These are phyloP conservation scores for Vimba vimba DNA, from an alignment of 2,113 vertebrate genomes.

Conservation along the genomic window DNA sequence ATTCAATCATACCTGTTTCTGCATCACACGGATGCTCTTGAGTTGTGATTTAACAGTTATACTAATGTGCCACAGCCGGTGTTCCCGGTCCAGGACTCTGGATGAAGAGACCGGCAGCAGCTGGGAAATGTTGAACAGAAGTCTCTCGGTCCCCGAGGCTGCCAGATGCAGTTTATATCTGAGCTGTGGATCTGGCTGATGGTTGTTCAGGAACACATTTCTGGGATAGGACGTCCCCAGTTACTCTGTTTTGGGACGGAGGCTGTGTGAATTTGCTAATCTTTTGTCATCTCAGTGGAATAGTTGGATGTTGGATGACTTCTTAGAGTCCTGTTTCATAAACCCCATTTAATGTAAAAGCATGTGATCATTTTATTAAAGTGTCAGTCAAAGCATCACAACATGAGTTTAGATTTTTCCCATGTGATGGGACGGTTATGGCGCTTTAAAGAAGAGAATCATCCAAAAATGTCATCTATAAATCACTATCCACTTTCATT, in stretches of 20 bases:
- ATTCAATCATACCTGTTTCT: not conserved
- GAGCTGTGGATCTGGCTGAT: constrained; percentile 1
- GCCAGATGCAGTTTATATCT: constrained; percentile 10
- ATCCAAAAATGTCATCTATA: not conserved
- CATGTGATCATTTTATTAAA: not conserved
- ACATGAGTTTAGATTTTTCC: not conserved
- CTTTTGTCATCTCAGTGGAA: not conserved
- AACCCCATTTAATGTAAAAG: not conserved
- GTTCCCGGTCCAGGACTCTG: not conserved
- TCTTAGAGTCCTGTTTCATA: not conserved
- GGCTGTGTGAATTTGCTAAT: constrained; percentile 18
- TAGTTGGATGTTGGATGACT: not conserved
- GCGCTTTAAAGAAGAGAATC: not conserved
- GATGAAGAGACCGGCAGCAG: not conserved
- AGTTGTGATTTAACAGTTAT: not conserved
- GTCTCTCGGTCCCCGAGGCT: not conserved
- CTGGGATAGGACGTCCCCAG: not conserved
- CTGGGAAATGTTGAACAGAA: not conserved
- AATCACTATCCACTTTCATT: not conserved
- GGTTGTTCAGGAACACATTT: not conserved
- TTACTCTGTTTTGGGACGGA: not conserved
- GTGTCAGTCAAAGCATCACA: not conserved
- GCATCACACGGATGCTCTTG: not conserved
- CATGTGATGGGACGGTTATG: not conserved
- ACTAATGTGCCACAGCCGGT: not conserved